Conservation (phyloP, 2,888 invertebrate species). For the Apamea anceps region DNA sequence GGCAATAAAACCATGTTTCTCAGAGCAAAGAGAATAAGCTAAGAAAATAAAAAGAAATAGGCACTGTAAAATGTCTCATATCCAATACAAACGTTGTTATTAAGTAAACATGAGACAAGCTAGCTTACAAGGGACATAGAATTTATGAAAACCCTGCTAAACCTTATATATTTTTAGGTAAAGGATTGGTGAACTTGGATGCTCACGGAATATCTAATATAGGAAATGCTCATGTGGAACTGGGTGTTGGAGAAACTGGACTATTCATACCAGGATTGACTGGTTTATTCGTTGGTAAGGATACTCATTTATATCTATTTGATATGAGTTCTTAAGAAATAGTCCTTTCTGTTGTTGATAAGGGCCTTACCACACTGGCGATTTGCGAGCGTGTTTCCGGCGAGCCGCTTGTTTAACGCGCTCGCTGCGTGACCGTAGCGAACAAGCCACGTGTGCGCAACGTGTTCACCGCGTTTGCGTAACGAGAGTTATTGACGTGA, state of each 20-base stretch:
- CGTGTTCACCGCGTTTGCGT: not conserved
- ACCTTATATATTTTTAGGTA: constrained; percentile 73
- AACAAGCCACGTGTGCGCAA: not conserved
- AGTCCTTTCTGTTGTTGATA: not conserved
- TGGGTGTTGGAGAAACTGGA: constrained; percentile 74
- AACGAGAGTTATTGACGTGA: too few relatives aligned
- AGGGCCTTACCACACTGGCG: too few relatives aligned
- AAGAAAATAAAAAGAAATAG: not conserved
- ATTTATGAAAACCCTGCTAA: constrained; percentile 24
- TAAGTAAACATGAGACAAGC: constrained; percentile 14
- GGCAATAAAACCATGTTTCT: not conserved
- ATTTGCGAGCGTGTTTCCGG: not conserved
- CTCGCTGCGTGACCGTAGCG: not conserved
- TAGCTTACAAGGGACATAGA: constrained; percentile 16
- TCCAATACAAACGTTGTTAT: constrained; percentile 11
- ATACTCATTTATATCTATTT: not conserved
- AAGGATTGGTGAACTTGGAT: constrained; percentile 76
- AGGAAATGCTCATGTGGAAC: constrained; percentile 77
- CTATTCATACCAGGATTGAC: constrained; percentile 78
- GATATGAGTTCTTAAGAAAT: not conserved
- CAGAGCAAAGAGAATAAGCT: not conserved
- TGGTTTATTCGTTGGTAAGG: constrained; percentile 79
- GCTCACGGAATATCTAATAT: constrained; percentile 83
- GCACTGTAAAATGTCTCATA: not conserved
- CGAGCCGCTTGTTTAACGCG: too few relatives aligned